phyloP scores from a whole-genome alignment of 2,888 invertebrate genomes.

The Orthosia cruda region DNA sequence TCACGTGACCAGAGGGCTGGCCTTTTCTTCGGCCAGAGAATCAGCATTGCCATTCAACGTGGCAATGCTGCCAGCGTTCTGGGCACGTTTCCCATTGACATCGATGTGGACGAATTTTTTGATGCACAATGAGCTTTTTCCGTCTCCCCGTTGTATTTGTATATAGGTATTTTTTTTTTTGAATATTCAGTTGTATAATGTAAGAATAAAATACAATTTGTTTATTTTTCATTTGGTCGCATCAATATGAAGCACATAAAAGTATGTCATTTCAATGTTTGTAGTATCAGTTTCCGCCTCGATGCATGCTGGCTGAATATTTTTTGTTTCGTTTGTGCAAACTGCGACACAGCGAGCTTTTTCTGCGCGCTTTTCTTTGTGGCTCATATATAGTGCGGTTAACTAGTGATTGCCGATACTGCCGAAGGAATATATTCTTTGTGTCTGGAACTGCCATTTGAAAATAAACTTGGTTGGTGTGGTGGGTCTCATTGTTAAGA shows the following conservation, averaged over 20 bases:
- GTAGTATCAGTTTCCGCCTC: slow-evolving; percentile 74
- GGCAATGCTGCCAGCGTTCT: too few species aligned
- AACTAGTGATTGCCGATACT: slow-evolving; percentile 72
- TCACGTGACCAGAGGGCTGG: too few species aligned
- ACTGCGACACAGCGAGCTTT: slow-evolving; percentile 75
- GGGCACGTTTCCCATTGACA: too few species aligned
- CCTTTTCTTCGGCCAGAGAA: too few species aligned
- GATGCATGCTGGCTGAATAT: slow-evolving; percentile 53
- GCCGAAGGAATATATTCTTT: slow-evolving; percentile 28
- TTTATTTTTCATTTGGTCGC: slow-evolving; percentile 57
- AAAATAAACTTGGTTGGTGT: neutral
- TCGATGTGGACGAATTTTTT: too few species aligned
- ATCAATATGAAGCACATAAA: slow-evolving; percentile 63
- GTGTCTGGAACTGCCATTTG: slow-evolving; percentile 13
- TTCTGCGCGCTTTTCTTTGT: slow-evolving; percentile 76
- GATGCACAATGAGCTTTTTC: too few species aligned
- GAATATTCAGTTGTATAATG: too few species aligned
- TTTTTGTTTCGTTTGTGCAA: slow-evolving; percentile 74
- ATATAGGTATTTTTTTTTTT: too few species aligned
- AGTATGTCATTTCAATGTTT: slow-evolving; percentile 76
- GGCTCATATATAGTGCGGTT: slow-evolving; percentile 71
- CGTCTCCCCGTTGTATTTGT: too few species aligned
- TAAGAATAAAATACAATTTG: too few species aligned
- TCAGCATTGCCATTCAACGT: too few species aligned
- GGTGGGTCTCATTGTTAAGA: too few species aligned